phyloP scores from a whole-genome alignment of 2,797 vertebrate genomes.

The Amphiprion clarkii region DNA sequence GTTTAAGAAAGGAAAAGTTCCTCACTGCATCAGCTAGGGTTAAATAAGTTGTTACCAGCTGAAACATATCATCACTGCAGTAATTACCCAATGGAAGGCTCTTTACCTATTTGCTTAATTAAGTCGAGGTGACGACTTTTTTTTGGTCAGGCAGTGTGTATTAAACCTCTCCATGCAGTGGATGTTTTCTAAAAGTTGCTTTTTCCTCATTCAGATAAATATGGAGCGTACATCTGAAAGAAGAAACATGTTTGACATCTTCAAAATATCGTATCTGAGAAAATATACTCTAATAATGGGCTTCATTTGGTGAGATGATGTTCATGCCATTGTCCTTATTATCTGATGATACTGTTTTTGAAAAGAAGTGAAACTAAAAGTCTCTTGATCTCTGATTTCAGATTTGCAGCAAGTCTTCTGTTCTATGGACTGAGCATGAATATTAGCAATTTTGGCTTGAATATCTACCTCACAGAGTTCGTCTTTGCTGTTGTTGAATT shows the following conservation, averaged over 20 bases:
- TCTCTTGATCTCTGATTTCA: conserved; percentile 45
- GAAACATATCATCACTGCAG: too few relatives aligned
- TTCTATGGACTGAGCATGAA: conserved; percentile 91
- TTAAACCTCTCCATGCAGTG: too few relatives aligned
- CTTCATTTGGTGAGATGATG: conserved; percentile 81
- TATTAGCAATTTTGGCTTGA: conserved; percentile 89
- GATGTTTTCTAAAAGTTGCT: neutral
- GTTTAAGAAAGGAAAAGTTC: too few relatives aligned
- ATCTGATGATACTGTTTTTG: too few relatives aligned
- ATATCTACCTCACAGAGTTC: conserved; percentile 93
- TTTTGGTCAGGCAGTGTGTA: too few relatives aligned
- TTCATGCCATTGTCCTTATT: too few relatives aligned
- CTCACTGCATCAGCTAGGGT: too few relatives aligned
- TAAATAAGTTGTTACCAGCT: too few relatives aligned
- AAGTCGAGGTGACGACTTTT: too few relatives aligned
- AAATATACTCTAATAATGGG: conserved; percentile 85
- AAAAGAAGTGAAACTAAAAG: neutral
- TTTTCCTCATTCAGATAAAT: conserved; percentile 73
- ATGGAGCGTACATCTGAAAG: conserved; percentile 58
- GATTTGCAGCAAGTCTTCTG: conserved; percentile 90
- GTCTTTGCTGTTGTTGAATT: conserved; percentile 90
- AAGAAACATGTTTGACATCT: conserved; percentile 85
- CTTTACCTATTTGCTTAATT: too few relatives aligned
- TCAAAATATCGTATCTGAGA: conserved; percentile 81
- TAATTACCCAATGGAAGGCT: too few relatives aligned